Percentiles rank a stretch among this genome's conserved stretches.
These are phyloP conservation scores for Mongoloraphidia duomilia DNA, from an alignment of 2,888 invertebrate species.

Conservation along the genomic window DNA sequence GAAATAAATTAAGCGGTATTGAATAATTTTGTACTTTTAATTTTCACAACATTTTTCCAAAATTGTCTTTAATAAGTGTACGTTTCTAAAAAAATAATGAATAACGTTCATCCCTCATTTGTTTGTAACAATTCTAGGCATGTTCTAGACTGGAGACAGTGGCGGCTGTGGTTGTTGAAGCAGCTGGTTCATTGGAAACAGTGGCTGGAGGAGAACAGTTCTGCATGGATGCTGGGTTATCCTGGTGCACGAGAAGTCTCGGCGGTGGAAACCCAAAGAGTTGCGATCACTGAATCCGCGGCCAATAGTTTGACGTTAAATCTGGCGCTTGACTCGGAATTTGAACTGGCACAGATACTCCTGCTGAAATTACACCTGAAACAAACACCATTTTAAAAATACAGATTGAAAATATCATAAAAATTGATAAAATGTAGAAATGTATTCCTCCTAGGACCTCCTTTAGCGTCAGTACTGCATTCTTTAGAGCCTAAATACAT, in stretches of 20 bases:
- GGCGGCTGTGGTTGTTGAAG: constrained; percentile 29
- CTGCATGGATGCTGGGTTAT: constrained; percentile 40
- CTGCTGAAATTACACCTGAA: constrained; percentile 83
- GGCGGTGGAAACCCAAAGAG: constrained; percentile 74
- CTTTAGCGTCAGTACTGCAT: no score
- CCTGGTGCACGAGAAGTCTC: constrained; percentile 49
- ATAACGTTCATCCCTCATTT: no score
- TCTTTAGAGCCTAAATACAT: neutral
- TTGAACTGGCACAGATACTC: constrained; percentile 83
- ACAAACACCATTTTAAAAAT: constrained; percentile 17
- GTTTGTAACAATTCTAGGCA: constrained; percentile 16
- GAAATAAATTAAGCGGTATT: no score
- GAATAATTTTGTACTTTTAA: no score
- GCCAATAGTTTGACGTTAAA: constrained; percentile 75
- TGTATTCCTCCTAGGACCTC: no score
- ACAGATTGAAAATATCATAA: no score
- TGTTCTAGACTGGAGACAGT: constrained; percentile 27
- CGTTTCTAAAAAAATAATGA: no score
- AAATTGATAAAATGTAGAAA: no score
- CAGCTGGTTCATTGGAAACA: constrained; percentile 29
- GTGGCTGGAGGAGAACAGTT: constrained; percentile 36
- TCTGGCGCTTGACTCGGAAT: constrained; percentile 76
- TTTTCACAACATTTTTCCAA: no score
- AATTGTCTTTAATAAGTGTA: no score
- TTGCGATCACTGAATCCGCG: constrained; percentile 85